Percentiles rank a stretch among this genome's conserved stretches.
phyloP scores from a whole-genome alignment of 2,797 vertebrate species.

The Crossoptilon crossoptilon region DNA sequence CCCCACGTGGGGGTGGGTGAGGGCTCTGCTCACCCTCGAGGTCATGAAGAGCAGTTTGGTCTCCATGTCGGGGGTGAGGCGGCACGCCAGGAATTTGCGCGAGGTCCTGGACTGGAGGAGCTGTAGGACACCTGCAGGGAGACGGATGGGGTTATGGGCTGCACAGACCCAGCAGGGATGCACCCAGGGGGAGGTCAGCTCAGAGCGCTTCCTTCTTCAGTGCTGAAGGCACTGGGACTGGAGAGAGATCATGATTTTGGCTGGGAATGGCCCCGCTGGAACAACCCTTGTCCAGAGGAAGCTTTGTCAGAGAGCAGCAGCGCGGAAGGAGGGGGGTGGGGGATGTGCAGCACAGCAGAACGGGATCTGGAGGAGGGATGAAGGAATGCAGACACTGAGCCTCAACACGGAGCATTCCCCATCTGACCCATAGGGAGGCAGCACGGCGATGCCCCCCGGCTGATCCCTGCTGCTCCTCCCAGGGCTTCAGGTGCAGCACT shows the following conservation, averaged over 20 bases:
- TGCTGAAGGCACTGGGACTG: background rate
- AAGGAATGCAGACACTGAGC: accelerated
- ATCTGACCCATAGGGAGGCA: background rate
- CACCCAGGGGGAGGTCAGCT: accelerated
- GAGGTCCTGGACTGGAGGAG: slow-evolving; percentile 94
- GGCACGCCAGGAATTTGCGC: slow-evolving; percentile 95
- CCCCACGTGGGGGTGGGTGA: too few relatives aligned
- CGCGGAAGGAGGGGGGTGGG: background rate
- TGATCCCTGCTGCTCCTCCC: background rate
- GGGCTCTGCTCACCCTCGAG: slow-evolving; percentile 84
- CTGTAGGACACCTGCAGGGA: slow-evolving; percentile 88
- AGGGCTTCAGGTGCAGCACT: background rate
- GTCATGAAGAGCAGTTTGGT: slow-evolving; percentile 99
- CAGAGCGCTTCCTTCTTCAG: accelerated
- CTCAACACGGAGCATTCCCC: background rate
- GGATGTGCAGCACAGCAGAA: background rate
- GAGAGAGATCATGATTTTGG: accelerated
- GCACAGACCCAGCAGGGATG: background rate
- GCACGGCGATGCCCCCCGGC: background rate
- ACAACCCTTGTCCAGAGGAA: background rate
- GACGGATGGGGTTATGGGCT: accelerated
- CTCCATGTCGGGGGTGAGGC: slow-evolving; percentile 97
- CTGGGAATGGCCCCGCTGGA: background rate
- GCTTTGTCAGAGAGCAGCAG: background rate
- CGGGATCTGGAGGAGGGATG: background rate